These are phyloP conservation scores for Amaurobius ferox DNA, from an alignment of 2,888 invertebrate species.

Conservation along the genomic window DNA sequence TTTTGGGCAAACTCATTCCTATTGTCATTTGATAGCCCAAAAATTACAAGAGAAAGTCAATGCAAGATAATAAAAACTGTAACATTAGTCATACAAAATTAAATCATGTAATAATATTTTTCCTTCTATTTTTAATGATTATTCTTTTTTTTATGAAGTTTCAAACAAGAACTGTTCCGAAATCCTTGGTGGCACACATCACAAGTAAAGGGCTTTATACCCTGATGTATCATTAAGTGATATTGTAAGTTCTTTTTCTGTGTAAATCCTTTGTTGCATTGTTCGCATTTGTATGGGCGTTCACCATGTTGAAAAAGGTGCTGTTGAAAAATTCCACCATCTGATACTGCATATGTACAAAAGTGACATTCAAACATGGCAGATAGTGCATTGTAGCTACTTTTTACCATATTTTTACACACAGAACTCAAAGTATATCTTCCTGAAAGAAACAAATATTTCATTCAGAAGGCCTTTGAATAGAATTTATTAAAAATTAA, in stretches of 20 bases:
- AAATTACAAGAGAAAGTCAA: too few relatives aligned
- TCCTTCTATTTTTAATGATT: conserved; percentile 17
- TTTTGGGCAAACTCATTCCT: too few relatives aligned
- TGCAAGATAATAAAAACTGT: too few relatives aligned
- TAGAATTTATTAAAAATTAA: too few relatives aligned
- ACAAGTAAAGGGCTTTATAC: conserved; percentile 53
- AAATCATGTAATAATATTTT: too few relatives aligned
- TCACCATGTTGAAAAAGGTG: conserved; percentile 49
- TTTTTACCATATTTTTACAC: conserved; percentile 14
- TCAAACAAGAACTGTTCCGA: conserved; percentile 40
- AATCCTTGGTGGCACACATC: conserved; percentile 49
- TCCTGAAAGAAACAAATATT: not conserved
- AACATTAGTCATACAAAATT: too few relatives aligned
- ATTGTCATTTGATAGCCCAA: too few relatives aligned
- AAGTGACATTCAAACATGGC: conserved; percentile 43
- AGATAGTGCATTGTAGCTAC: conserved; percentile 12
- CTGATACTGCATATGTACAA: conserved; percentile 31
- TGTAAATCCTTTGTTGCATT: conserved; percentile 58
- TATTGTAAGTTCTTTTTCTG: conserved; percentile 59
- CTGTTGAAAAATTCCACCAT: conserved; percentile 45
- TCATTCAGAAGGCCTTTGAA: too few relatives aligned
- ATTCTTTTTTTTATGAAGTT: conserved; percentile 53
- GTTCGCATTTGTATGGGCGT: conserved; percentile 40
- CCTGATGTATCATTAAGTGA: conserved; percentile 49
- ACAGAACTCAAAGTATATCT: conserved; percentile 2